These are phyloP conservation scores for Sarcophaga subvicina DNA, from an alignment of 2,888 invertebrate genomes.

Conservation along the genomic window DNA sequence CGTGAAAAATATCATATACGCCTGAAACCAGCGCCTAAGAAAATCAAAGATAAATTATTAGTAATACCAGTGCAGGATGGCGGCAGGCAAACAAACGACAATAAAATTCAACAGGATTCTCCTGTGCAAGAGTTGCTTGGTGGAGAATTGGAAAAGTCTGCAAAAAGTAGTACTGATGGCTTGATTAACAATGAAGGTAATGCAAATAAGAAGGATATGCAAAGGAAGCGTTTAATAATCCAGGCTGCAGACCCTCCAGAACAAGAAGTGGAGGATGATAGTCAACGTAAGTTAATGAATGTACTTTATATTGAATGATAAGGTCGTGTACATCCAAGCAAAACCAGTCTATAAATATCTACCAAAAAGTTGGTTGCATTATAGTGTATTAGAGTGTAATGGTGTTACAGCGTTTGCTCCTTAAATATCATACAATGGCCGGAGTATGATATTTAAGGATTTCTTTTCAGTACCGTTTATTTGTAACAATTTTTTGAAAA, in stretches of 20 bases:
- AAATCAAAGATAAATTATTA: slow-evolving; percentile 53
- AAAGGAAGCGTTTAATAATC: neutral
- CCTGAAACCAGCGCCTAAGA: slow-evolving; percentile 52
- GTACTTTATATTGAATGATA: neutral
- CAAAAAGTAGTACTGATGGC: neutral
- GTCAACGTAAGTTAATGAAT: slow-evolving; percentile 39
- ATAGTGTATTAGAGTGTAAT: too few species aligned
- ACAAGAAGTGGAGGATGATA: slow-evolving; percentile 26
- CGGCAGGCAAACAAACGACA: neutral
- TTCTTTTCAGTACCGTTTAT: too few species aligned
- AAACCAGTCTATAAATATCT: neutral
- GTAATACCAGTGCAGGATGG: slow-evolving; percentile 19
- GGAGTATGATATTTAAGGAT: too few species aligned
- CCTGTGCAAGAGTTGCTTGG: neutral
- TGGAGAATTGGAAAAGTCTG: neutral
- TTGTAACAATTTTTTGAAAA: too few species aligned
- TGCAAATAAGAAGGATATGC: neutral
- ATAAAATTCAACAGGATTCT: neutral
- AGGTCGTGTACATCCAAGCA: neutral
- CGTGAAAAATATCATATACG: slow-evolving; percentile 51
- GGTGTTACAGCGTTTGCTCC: too few species aligned
- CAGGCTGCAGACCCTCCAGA: neutral
- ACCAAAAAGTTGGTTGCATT: too few species aligned
- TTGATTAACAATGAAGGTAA: neutral
- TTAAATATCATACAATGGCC: too few species aligned